These are phyloP conservation scores for Atherinomorus stipes DNA, from an alignment of 2,113 vertebrate genomes.

Conservation along the genomic window DNA sequence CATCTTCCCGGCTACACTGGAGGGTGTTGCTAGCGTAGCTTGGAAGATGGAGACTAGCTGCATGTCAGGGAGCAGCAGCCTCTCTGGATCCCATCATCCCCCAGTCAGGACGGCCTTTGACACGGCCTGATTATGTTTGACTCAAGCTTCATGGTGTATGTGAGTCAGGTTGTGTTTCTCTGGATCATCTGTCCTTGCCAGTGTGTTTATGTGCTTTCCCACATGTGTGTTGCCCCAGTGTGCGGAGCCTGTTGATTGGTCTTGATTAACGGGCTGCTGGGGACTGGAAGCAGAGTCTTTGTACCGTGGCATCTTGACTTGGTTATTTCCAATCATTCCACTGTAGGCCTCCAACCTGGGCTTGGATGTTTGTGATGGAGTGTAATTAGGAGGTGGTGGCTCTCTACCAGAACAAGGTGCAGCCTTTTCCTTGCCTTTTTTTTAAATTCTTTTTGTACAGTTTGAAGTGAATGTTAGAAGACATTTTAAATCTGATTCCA, in stretches of 20 bases:
- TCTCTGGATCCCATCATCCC: constrained; percentile 55
- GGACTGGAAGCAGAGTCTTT: constrained; percentile 56
- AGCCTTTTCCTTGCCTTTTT: neutral
- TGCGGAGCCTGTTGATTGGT: constrained; percentile 72
- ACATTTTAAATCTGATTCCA: constrained; percentile 15
- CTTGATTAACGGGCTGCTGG: constrained; percentile 76
- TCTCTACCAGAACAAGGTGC: neutral
- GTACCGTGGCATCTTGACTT: constrained; percentile 79
- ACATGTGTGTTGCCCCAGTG: constrained; percentile 47
- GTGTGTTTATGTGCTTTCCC: constrained; percentile 27
- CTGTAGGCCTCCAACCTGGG: constrained; percentile 57
- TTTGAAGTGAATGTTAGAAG: constrained; percentile 16
- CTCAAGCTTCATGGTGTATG: constrained; percentile 42
- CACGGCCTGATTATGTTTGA: constrained; percentile 71
- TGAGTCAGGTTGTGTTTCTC: constrained; percentile 48
- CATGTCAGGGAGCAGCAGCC: constrained; percentile 6
- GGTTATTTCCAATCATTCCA: constrained; percentile 77
- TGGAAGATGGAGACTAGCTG: neutral
- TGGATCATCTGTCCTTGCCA: constrained; percentile 38
- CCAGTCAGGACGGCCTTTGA: constrained; percentile 64
- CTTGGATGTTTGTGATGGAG: constrained; percentile 23
- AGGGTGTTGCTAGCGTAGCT: too few relatives aligned
- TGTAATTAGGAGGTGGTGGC: neutral
- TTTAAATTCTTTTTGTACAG: neutral
- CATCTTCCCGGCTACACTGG: too few relatives aligned